Percentiles rank a stretch among this genome's conserved stretches.
These are phyloP conservation scores for Oophaga sylvatica DNA, from an alignment of 2,797 vertebrate species.

Conservation along the genomic window DNA sequence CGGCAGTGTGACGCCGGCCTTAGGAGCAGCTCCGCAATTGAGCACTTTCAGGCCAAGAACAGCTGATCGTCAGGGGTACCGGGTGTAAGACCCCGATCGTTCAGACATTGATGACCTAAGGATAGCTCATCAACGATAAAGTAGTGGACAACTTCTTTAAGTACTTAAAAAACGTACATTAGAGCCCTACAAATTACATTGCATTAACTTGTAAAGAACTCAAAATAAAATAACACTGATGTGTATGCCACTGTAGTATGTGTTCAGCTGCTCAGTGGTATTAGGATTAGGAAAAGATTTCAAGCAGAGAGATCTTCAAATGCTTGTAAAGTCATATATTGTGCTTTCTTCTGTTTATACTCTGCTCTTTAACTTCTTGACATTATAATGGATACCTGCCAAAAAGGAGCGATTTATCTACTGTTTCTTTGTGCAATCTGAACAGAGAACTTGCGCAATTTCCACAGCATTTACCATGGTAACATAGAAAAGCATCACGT, in stretches of 20 bases:
- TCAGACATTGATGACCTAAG: too few relatives aligned
- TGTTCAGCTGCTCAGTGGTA: not conserved
- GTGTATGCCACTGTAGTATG: not conserved
- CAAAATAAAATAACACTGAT: not conserved
- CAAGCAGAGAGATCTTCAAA: not conserved
- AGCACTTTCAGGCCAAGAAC: too few relatives aligned
- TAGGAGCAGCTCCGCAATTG: too few relatives aligned
- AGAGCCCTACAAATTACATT: not conserved
- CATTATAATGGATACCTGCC: slow-evolving; percentile 33
- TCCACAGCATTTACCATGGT: slow-evolving; percentile 15
- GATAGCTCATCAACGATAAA: too few relatives aligned
- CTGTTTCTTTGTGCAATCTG: slow-evolving; percentile 18
- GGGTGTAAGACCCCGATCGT: too few relatives aligned
- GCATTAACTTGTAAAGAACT: not conserved
- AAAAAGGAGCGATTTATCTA: not conserved
- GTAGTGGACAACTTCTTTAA: too few relatives aligned
- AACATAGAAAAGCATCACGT: not conserved
- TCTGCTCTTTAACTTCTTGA: slow-evolving; percentile 29
- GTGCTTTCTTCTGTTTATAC: slow-evolving; percentile 2
- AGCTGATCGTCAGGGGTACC: too few relatives aligned
- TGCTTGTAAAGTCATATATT: not conserved
- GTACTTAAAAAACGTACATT: too few relatives aligned
- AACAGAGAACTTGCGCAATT: slow-evolving; percentile 24
- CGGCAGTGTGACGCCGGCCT: too few relatives aligned
- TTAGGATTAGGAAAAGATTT: not conserved